Base-by-base conservation (phyloP, 2,797 vertebrate genomes). In the Kryptopterus vitreolus region DNA sequence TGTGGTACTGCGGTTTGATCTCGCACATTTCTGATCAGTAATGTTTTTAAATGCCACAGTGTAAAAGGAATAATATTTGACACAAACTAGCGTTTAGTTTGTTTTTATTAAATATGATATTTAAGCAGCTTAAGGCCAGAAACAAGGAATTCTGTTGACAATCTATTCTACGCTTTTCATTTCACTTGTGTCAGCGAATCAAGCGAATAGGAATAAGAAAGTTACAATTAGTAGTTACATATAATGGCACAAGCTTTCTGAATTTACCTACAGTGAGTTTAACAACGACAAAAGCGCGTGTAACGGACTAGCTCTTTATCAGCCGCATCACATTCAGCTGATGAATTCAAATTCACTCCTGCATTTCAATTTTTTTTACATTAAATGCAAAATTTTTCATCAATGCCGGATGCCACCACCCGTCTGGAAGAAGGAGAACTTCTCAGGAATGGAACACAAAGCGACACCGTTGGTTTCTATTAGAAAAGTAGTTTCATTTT, bases 311-410 rank as follows among this genome's bases (percentile, higher is more conserved):
- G 57, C 73, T 71, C 63, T 70, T 68, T 70, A 50, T 62, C 65
- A 76, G 55, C 61, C 50, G 66, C 31, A 74, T 46, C 59, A 63
- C 55, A 73, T 38, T 35, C 78, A 48, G 10, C 68, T 62, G 20
- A 53, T 57, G 57, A 31, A 33, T 35, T 31, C 24, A 78, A 57
- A 78, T 53, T 22, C 38, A 61, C 50, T 68, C 48, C 59, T 46
- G 24, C 50, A 65, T 73, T 77, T 82, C 55, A 58, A n/a, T n/a
- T n/a, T 57, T 82, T 66, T 66, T 38, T 68, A 66, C 48, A 69
- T 82, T 29, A 74, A 82, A 68, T 31, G 53, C 66, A 62, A 70
- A 76, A 59, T 50, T 66, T 65, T 73, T 69, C 24, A 70, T 63
- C 58, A 72, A 66, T 69, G 15, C 43, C 55, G 61, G 53, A 69